These are phyloP conservation scores for Etheostoma perlongum DNA, from an alignment of 2,797 vertebrate species.

Conservation along the genomic window DNA sequence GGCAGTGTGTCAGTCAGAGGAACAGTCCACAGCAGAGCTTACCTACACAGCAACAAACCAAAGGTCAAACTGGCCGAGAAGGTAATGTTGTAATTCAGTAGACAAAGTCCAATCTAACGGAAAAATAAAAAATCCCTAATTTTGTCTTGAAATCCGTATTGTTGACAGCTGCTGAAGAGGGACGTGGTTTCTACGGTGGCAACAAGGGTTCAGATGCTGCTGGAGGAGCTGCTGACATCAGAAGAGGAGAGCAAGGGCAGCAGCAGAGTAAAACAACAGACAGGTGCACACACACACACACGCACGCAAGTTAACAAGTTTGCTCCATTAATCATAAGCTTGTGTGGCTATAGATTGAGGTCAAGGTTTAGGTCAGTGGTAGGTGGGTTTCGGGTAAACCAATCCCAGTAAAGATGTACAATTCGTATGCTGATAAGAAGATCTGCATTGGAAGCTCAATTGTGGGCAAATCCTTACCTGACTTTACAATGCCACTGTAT, in stretches of 20 bases:
- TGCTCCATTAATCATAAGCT: slow-evolving; percentile 4
- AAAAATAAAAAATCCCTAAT: background rate
- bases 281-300: slow-evolving; percentile 34
- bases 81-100: slow-evolving; percentile 77
- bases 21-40: slow-evolving; percentile 89
- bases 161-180: slow-evolving; percentile 90
- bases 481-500: background rate
- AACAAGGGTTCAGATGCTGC: slow-evolving; percentile 91
- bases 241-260: slow-evolving; percentile 79
- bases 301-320: background rate
- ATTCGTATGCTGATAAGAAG: background rate
- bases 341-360: background rate
- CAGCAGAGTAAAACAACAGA: slow-evolving; percentile 24
- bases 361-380: slow-evolving; percentile 8
- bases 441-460: background rate
- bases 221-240: slow-evolving; percentile 90
- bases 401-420: slow-evolving; percentile 3
- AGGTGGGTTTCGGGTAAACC: slow-evolving; percentile 11
- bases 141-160: background rate
- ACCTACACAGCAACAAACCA: slow-evolving; percentile 91
- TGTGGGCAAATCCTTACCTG: background rate
- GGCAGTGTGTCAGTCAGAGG: slow-evolving; percentile 89
- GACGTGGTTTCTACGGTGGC: slow-evolving; percentile 92
- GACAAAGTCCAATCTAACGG: background rate
- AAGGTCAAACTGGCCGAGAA: slow-evolving; percentile 90